Conservation (phyloP, 1,140 invertebrate genomes). For the Calliopsis andreniformis region DNA sequence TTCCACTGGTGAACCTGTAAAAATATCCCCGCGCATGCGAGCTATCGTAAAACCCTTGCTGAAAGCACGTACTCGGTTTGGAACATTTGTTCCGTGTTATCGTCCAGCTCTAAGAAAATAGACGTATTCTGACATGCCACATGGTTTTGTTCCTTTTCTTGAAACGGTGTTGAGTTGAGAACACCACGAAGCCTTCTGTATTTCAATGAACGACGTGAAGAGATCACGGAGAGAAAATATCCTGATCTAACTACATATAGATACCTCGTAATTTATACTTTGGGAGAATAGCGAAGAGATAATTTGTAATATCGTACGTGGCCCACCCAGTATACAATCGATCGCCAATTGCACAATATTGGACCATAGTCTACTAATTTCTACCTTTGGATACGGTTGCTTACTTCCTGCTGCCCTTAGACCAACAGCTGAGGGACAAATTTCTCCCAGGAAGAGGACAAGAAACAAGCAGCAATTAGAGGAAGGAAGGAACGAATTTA, state of each 20-base stretch:
- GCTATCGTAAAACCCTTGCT: conserved; percentile 46
- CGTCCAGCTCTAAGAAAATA: conserved; percentile 56
- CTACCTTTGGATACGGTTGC: conserved; percentile 6
- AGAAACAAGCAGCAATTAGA: conserved; percentile 55
- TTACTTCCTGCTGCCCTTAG: too few species aligned
- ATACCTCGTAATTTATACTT: too few species aligned
- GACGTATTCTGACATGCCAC: conserved; percentile 44
- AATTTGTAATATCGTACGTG: too few species aligned
- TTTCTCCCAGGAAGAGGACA: conserved; percentile 1
- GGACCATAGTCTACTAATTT: neutral
- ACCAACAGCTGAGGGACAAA: too few species aligned
- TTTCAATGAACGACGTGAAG: neutral
- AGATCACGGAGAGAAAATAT: neutral
- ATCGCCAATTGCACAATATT: neutral
- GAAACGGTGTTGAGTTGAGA: conserved; percentile 24
- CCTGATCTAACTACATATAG: too few species aligned
- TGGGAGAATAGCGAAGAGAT: too few species aligned
- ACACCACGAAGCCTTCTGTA: conserved; percentile 21
- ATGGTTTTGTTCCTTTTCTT: conserved; percentile 34
- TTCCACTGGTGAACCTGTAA: conserved; percentile 25
- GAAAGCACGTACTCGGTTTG: conserved; percentile 30
- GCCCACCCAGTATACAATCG: neutral
- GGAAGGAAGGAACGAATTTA: conserved; percentile 48
- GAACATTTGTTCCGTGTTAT: conserved; percentile 50
- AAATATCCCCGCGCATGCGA: conserved; percentile 51